Conservation (phyloP, 2,888 invertebrate genomes). For the Chrysolina americana region DNA sequence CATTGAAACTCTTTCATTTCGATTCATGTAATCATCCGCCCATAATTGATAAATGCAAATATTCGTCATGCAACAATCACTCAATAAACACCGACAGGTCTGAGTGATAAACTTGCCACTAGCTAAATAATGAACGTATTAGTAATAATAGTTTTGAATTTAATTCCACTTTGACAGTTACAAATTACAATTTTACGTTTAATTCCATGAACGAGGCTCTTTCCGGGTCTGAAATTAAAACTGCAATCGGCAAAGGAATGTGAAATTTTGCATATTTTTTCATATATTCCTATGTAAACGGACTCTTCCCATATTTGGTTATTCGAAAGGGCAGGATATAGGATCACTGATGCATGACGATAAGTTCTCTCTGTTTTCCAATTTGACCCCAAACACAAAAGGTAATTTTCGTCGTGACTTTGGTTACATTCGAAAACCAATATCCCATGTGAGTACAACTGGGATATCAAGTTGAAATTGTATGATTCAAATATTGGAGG, state of each 20-base stretch:
- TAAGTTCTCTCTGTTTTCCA: background rate
- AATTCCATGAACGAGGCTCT: background rate
- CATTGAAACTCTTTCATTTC: no score
- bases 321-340: background rate
- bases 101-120: conserved; percentile 1
- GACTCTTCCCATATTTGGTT: background rate
- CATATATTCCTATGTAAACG: background rate
- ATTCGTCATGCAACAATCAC: background rate
- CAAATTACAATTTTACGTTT: conserved; percentile 2
- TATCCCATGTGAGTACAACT: no score
- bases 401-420: no score
- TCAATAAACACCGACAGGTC: conserved; percentile 12
- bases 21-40: no score
- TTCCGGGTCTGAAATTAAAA: background rate
- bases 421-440: no score
- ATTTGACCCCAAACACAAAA: no score
- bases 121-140: background rate
- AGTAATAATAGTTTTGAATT: conserved; percentile 4
- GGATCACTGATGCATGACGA: background rate
- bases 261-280: no score
- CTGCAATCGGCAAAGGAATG: background rate
- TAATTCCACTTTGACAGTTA: background rate
- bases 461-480: no score
- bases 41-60: background rate
- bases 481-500: no score